Evolutionary conservation across 2,113 vertebrate genomes (phyloP).

Genomic region (Pterocles orientalis): DNA sequence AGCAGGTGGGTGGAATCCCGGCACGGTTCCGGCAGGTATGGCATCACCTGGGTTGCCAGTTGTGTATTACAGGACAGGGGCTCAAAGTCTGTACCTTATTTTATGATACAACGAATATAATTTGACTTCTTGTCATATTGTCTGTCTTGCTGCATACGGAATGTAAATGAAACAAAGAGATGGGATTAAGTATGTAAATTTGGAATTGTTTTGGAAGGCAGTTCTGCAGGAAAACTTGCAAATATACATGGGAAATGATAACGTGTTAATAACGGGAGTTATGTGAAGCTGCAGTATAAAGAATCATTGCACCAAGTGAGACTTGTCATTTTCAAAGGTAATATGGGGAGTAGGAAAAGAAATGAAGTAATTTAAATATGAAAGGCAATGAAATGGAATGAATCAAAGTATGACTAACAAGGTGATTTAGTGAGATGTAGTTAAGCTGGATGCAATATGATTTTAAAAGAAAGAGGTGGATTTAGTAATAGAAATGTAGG

Average conservation of each 20-base stretch:
- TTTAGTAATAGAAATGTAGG: not conserved
- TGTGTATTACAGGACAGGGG: fast-evolving
- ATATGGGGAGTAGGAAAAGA: not conserved
- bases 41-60: fast-evolving
- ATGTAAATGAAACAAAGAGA: not conserved
- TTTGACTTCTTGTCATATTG: not conserved
- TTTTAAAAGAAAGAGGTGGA: not conserved
- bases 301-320: not conserved
- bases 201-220: not conserved
- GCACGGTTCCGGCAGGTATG: fast-evolving
- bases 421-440: not conserved
- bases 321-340: constrained; percentile 13
- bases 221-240: constrained; percentile 14
- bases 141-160: not conserved
- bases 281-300: not conserved
- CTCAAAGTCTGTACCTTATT: not conserved
- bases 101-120: not conserved
- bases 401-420: constrained; percentile 52
- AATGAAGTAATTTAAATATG: constrained; percentile 39
- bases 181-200: not conserved
- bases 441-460: not conserved
- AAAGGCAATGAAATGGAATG: constrained; percentile 46
- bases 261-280: not conserved
- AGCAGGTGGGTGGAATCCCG: not conserved
- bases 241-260: not conserved